Base-by-base conservation (phyloP, 2,888 invertebrate species). In the Meta bourneti region DNA sequence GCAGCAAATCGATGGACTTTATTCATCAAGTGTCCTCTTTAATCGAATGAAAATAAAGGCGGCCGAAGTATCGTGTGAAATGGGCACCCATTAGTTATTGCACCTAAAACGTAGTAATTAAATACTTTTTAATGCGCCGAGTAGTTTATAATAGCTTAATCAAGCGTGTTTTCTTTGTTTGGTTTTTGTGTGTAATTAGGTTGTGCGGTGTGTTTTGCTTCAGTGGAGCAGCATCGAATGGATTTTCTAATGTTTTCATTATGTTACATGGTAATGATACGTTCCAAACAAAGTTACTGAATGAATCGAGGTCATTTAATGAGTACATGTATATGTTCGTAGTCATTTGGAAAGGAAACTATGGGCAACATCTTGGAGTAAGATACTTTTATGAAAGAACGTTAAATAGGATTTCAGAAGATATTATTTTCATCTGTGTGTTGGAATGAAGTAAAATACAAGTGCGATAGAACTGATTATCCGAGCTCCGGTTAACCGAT, bases 1-100 rank as follows among this genome's bases (percentile, higher is more conserved):
- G 34, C 34, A 34, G 34, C 7, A 19, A 83, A 72, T 51, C 72
- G 72, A 49, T 72, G 13, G 19, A 83, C 54, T n/a, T 20, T 20
- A 80, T 52, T 51, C 49, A 71, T 83, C 82, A 83, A 71, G 72
- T 83, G 51, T 16, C 51, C n/a, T 9, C 82, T 13, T 72, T 83
- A 72, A 71, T 70, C 72, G 61, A 78, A 78, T 78, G n/a, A 51
- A 7, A 49, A 49, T 72, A 61, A 61, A 61, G 61, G 6, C 34
- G 5, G 9, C 49, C 13, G 5, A 0, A 8, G 51, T 78, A n/a
- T 52, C 49, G 52, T 52, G 52, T 52, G 52, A 52, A 78, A 78
- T 11, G n/a, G 49, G 5, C 61, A 16, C 61, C 61, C 61, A 61
- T 34, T 34, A 34, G 34, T 34, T 34, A 34, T 34, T 34, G 34